These are phyloP conservation scores for Hexactinellida sp. DNA, from an alignment of 37 sponge, comb jelly and placozoan genomes.

Conservation along the genomic window DNA sequence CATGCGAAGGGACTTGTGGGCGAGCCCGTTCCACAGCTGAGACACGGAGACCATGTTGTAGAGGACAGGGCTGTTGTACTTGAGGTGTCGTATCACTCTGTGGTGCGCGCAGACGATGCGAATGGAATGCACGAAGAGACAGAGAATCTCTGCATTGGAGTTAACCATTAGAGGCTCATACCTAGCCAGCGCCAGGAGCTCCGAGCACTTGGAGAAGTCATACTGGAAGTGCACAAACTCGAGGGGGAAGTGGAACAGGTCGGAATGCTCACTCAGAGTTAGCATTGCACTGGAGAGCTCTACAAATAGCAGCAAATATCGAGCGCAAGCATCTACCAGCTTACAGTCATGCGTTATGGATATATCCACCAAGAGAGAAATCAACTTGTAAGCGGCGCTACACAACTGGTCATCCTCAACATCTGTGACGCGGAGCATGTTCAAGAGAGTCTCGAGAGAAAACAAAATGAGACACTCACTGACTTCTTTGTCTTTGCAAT, in stretches of 20 bases:
- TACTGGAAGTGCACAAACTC: background rate
- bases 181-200: background rate
- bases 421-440: background rate
- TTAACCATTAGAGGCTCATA: background rate
- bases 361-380: background rate
- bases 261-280: background rate
- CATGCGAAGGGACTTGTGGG: background rate
- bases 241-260: background rate
- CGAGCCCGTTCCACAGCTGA: background rate
- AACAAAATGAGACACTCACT: background rate
- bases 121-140: background rate
- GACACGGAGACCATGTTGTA: conserved; percentile 1
- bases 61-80: background rate
- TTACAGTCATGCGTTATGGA: background rate
- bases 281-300: background rate
- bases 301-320: background rate
- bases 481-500: too few relatives aligned
- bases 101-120: background rate
- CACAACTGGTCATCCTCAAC: background rate
- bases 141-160: background rate
- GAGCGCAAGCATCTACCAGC: background rate
- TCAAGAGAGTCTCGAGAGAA: background rate
- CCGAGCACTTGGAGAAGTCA: background rate
- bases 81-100: background rate
- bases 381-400: background rate